Conservation (phyloP, 2,888 invertebrate species). For the Cephus pygmeus region DNA sequence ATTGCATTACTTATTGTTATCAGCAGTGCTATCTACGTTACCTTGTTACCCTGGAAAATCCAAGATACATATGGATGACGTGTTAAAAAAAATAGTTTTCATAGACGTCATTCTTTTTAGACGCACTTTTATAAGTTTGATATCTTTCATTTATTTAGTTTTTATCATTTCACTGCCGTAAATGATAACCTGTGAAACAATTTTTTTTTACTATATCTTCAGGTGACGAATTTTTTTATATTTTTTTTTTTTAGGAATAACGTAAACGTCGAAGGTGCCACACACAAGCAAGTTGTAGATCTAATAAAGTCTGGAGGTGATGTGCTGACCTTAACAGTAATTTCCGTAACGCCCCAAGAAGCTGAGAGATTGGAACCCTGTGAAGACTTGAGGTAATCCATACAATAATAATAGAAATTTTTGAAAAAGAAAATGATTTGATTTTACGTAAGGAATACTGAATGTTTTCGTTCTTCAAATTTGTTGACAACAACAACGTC, state of each 20-base stretch:
- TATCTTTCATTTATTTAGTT: not conserved
- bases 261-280: constrained; percentile 98
- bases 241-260: constrained; percentile 85
- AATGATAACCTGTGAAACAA: not conserved
- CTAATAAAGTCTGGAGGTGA: constrained; percentile 99
- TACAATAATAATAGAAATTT: not conserved
- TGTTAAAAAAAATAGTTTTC: not conserved
- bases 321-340: constrained; percentile 93
- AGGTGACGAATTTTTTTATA: not conserved
- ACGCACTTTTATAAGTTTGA: not conserved
- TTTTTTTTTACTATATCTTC: not conserved
- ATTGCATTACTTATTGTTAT: not conserved
- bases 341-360: constrained; percentile 94
- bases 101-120: too few species aligned
- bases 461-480: not conserved
- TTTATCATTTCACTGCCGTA: not conserved
- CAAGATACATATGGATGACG: not conserved
- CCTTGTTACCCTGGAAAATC: not conserved
- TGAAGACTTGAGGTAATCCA: constrained; percentile 57
- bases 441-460: not conserved
- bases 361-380: constrained; percentile 66
- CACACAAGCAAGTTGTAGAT: constrained; percentile 99
- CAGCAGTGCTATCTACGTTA: not conserved
- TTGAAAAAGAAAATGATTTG: not conserved
- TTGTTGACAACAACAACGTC: not conserved